A percentile compares a stretch with the other conserved stretches of the same genome.
Evolutionary conservation across 2,113 vertebrate genomes (phyloP).

Genomic region (Triplophysa rosa): DNA sequence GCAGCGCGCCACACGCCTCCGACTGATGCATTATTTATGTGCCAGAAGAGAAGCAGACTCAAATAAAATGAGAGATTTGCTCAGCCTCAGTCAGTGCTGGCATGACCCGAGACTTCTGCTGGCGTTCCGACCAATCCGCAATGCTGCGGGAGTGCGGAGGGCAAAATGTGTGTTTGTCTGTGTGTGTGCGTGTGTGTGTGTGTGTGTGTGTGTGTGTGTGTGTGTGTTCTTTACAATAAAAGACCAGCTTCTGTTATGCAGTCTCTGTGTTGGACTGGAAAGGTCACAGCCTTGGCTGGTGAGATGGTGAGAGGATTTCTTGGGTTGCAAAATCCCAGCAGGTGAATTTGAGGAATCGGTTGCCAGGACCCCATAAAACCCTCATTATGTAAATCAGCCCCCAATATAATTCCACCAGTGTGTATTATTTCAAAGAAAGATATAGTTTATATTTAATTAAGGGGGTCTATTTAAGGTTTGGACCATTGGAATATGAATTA

Average conservation of each 20-base stretch:
- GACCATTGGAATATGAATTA: too few relatives aligned
- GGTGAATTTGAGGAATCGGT: background rate
- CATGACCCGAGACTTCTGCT: slow-evolving; percentile 59
- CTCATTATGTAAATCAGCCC: background rate
- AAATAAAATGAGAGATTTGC: slow-evolving; percentile 51
- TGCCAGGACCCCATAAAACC: background rate
- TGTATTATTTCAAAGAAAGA: too few relatives aligned
- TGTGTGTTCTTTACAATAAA: slow-evolving; percentile 42
- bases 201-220: too few relatives aligned
- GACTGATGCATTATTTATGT: slow-evolving; percentile 72
- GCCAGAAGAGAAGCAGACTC: slow-evolving; percentile 55
- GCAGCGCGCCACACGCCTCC: slow-evolving; percentile 55
- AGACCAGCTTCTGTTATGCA: slow-evolving; percentile 51
- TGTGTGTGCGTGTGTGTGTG: too few relatives aligned
- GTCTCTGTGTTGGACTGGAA: slow-evolving; percentile 55
- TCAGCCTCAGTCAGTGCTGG: slow-evolving; percentile 50
- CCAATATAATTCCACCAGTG: background rate
- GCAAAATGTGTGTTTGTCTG: slow-evolving; percentile 30
- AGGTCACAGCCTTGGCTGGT: slow-evolving; percentile 59
- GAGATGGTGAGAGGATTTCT: slow-evolving; percentile 37
- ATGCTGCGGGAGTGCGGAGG: slow-evolving; percentile 51
- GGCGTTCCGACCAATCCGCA: slow-evolving; percentile 61
- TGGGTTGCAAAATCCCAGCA: slow-evolving; percentile 31
- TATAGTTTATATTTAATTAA: too few relatives aligned
- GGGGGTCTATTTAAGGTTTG: too few relatives aligned